Conservation (phyloP, 2,797 vertebrate genomes). For the Smutsia gigantea region DNA sequence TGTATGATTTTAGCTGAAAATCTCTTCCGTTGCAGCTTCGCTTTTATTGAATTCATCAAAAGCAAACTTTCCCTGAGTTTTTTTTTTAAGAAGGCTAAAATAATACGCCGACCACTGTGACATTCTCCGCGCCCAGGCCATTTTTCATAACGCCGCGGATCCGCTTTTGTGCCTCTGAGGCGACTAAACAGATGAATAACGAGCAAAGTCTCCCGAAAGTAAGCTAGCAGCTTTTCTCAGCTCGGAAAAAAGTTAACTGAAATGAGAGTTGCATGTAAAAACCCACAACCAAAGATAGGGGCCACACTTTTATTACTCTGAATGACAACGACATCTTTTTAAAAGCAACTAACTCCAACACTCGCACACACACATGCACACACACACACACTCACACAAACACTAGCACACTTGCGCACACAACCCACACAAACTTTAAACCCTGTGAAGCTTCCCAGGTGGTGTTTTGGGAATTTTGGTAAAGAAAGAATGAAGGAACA, state of each 20-base stretch:
- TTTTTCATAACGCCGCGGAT: conserved; percentile 95
- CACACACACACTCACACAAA: neutral
- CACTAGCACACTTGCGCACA: conserved; percentile 64
- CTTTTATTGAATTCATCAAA: conserved; percentile 96
- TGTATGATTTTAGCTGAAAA: conserved; percentile 91
- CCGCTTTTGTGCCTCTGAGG: conserved; percentile 94
- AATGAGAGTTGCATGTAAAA: conserved; percentile 85
- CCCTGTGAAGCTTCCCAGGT: conserved; percentile 87
- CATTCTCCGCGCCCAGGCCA: conserved; percentile 95
- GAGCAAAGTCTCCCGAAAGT: conserved; percentile 89
- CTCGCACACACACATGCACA: neutral
- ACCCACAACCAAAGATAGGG: conserved; percentile 83
- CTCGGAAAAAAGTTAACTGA: conserved; percentile 88
- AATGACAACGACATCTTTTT: conserved; percentile 83
- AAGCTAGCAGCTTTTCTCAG: conserved; percentile 87
- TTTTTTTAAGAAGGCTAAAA: conserved; percentile 92
- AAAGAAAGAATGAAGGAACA: conserved; percentile 83
- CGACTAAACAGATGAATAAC: conserved; percentile 92
- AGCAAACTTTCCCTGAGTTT: conserved; percentile 93
- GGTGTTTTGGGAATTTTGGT: conserved; percentile 84
- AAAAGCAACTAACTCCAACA: conserved; percentile 82
- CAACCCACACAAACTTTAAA: conserved; percentile 86
- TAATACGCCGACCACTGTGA: conserved; percentile 98
- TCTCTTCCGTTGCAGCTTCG: conserved; percentile 89
- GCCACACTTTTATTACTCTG: conserved; percentile 85